These are phyloP conservation scores for Rachycentron canadum DNA, from an alignment of 2,797 vertebrate species.

Conservation along the genomic window DNA sequence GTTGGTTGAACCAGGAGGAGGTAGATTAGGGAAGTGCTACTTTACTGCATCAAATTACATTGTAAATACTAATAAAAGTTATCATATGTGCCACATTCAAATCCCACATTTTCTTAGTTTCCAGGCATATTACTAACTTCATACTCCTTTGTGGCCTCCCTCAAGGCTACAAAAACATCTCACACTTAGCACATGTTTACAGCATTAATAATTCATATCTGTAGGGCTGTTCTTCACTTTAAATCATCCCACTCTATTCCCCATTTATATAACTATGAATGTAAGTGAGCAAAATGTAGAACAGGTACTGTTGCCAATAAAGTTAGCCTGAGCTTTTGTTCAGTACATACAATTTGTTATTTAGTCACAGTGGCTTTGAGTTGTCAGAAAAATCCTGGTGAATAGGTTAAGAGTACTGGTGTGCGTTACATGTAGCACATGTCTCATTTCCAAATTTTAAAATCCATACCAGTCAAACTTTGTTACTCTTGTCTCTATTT, in stretches of 20 bases:
- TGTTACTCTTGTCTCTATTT: not conserved
- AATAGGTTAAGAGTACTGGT: not conserved
- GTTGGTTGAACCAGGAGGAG: slow-evolving; percentile 33
- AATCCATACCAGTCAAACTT: not conserved
- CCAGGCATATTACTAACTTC: slow-evolving; percentile 10
- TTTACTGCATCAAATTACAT: slow-evolving; percentile 27
- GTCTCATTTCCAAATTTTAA: not conserved
- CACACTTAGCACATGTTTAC: slow-evolving; percentile 4
- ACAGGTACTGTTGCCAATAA: not conserved
- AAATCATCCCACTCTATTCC: not conserved
- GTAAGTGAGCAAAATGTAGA: not conserved
- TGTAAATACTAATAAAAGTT: slow-evolving; percentile 3
- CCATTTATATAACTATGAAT: slow-evolving; percentile 17
- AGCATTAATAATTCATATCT: slow-evolving; percentile 22
- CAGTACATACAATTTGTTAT: not conserved
- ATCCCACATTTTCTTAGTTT: slow-evolving; percentile 24
- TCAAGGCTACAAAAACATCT: slow-evolving; percentile 7
- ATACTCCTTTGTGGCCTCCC: not conserved
- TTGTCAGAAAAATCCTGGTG: not conserved
- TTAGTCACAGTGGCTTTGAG: slow-evolving; percentile 3
- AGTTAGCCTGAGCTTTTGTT: not conserved
- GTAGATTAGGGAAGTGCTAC: slow-evolving; percentile 6
- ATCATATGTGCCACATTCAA: slow-evolving; percentile 31
- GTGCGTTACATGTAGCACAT: not conserved
- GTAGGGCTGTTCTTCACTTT: not conserved